Evolutionary conservation across 1,140 invertebrate species (phyloP), one percentile per base, ranked within the genome.

Genomic region (Dinothrombium tinctorium): DNA sequence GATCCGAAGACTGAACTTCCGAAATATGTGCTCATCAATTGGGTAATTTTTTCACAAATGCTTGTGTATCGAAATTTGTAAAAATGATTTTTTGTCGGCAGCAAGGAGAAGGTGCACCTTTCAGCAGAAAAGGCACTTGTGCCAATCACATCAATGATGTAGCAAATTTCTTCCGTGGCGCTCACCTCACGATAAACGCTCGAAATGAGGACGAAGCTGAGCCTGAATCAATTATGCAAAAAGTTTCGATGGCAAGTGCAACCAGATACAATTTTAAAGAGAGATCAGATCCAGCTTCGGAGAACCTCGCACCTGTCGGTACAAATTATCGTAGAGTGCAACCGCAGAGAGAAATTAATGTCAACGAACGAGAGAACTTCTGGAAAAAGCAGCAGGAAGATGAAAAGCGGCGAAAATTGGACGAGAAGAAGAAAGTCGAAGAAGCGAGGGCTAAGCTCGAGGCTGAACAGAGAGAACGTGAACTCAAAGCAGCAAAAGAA

Each of bases 71-170:
- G n/a, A n/a, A n/a, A n/a, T n/a, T n/a, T n/a, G n/a, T n/a, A n/a
- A n/a, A n/a, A n/a, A n/a, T n/a, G n/a, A n/a, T n/a, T n/a, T n/a
- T n/a, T n/a, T n/a, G n/a, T n/a, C n/a, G n/a, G n/a, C 49, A 74
- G 69, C 69, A 84, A 77, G 84, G 84, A 14, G 84, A 92, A 64
- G 80, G 81, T n/a, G 81, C 82, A 12, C 83, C 82, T 36, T 73
- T 81, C 36, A 68, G 79, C 2, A 65, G 78, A 19, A 90, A 89
- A 61, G 81, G 83, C 29, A 78, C 74, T 21, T 90, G 80, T 60
- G 78, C 84, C 6, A 86, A 83, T 60, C 86, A 92, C 59, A 64
- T 90, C 31, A 67, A 72, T 48, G 78, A 84, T 54, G 67, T 92
- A 7, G 64, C 71, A 19, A 69, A 68, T 47, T 65, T 90, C 41